These are phyloP conservation scores for Liparis tanakae DNA, from an alignment of 2,797 vertebrate species.

Conservation along the genomic window DNA sequence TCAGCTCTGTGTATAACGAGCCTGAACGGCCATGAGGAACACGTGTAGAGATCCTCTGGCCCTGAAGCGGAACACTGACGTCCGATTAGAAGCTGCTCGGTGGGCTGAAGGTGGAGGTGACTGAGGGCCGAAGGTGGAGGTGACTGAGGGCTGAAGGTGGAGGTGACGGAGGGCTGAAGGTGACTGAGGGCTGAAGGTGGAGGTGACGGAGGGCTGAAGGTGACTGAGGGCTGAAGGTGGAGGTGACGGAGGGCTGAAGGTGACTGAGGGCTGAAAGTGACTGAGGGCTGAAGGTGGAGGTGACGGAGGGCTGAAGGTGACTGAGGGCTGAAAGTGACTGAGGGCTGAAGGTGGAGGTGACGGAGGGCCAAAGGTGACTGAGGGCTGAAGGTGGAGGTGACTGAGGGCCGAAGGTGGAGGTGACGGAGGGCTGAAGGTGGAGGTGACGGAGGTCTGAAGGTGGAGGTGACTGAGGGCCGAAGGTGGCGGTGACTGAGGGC, in stretches of 20 bases:
- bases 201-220: conserved; percentile 75
- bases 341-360: conserved; percentile 58
- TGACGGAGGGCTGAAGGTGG: conserved; percentile 44
- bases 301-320: conserved; percentile 76
- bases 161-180: conserved; percentile 75
- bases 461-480: conserved; percentile 50
- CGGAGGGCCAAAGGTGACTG: too few species aligned
- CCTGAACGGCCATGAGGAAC: too few species aligned
- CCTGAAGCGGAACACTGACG: too few species aligned
- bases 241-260: conserved; percentile 75
- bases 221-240: conserved; percentile 44
- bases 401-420: conserved; percentile 75
- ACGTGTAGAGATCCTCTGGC: too few species aligned
- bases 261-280: too few species aligned
- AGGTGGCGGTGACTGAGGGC: conserved; percentile 70
- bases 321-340: too few species aligned
- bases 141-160: conserved; percentile 44
- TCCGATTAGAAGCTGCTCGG: too few species aligned
- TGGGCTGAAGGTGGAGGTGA: conserved; percentile 58
- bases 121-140: conserved; percentile 75
- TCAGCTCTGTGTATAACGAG: too few species aligned
- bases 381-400: conserved; percentile 58
- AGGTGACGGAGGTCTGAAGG: conserved; percentile 75
- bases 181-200: conserved; percentile 44
- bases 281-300: conserved; percentile 50